Evolutionary conservation across 2,888 invertebrate genomes (phyloP), one percentile per base, ranked within the genome.

Genomic region (Nemapogon koenigi): DNA sequence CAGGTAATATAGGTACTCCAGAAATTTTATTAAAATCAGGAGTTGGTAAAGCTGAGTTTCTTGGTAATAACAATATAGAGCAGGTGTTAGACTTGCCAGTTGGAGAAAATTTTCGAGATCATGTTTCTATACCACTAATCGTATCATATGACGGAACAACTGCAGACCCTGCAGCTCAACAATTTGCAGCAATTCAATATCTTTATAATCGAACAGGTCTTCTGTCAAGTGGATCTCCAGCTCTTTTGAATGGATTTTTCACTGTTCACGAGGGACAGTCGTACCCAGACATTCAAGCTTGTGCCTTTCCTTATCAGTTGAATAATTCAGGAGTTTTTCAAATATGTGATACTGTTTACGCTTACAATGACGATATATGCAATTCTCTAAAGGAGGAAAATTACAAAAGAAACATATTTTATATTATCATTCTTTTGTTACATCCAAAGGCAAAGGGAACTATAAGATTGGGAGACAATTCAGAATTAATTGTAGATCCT

Each of bases 21-120:
- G 31, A 43, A 11, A 7, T 43, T 15, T 33, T 43, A 7, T 31
- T 43, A 32, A 11, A 37, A 10, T 43, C 43, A 3, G 43, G 43
- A 1, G 29, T 43, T 16, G 43, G 43, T 2, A 31, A 28, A 11
- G 4, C 22, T 16, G 19, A 41, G 16, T 18, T 35, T 8, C 31
- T 43, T 11, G 19, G 25, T n/a, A 8, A 2, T n/a, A 16, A 35
- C 10, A 22, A 10, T 30, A 40, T 43, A 15, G 13, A 28, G 10
- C 16, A 38, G 6, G 3, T 40, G 6, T 14, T 35, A 35, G 28
- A 42, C 16, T 38, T 42, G 15, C 43, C 43, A 8, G 43, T 43
- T 3, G 43, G 43, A 10, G 8, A n/a, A 3, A 32, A 37, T 22
- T 4, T 43, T 1, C 38, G 40, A 11, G 43, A 43, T 16, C 43